Evolutionary conservation across 1,140 invertebrate species (phyloP), one percentile per base, ranked within the genome.

Genomic region (Drosophila tsacasi): DNA sequence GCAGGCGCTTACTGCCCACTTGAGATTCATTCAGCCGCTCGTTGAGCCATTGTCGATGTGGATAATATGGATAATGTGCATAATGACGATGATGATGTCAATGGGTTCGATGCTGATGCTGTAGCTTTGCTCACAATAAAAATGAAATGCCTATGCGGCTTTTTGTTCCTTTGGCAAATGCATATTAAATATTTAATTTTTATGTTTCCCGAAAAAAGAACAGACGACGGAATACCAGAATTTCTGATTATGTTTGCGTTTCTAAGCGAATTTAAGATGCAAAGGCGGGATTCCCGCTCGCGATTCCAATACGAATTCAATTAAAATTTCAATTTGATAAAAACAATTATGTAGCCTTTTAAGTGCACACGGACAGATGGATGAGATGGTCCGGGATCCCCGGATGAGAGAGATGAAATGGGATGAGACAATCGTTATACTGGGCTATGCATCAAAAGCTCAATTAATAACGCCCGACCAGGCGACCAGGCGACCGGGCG

Each of bases 391-490:
- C 19, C 23, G 8, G 47, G 47, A 27, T 50, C 27, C 35, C 35
- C 42, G 42, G 42, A 54, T 39, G 55, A 35, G 27, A 37, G 52
- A 52, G 55, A 57, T 58, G 44, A 59, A 69, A 65, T 65, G 50
- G 60, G 63, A 49, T 47, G 67, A 52, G 47, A 83, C 81, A 80
- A 83, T 83, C 65, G 81, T 71, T 65, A 81, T 61, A 63, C 71
- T 72, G 58, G 35, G 35, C 79, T 54, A 69, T 86, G 83, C 79
- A 87, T 79, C 83, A 86, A 83, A 86, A 83, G 76, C 83, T 83
- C 76, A 83, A 86, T 86, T 86, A 86, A 86, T 86, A 86, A 87
- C 71, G 79, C 83, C 80, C 83, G 83, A 86, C 71, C 79, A 74
- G 65, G 79, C 79, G 74, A 82, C 63, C 74, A 79, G 75, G 83